Evolutionary conservation across 2,888 invertebrate species (phyloP).

Genomic region (Trissolcus japonicus): DNA sequence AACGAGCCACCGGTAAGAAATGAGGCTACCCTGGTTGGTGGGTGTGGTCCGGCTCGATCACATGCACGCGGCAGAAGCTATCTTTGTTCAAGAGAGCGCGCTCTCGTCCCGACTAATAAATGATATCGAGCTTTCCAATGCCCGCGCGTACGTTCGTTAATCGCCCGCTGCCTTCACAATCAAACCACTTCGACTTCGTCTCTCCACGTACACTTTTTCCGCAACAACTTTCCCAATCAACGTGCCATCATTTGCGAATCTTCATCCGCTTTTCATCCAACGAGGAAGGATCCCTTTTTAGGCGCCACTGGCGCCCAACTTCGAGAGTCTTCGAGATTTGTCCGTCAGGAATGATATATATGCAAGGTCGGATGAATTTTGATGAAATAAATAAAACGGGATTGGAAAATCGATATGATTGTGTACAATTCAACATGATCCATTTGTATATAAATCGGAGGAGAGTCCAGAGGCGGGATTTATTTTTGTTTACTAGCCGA

Average conservation of each 20-base stretch:
- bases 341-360: too few relatives aligned
- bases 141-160: slow-evolving; percentile 20
- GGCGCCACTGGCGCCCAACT: neutral
- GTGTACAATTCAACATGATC: too few relatives aligned
- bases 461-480: neutral
- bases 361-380: too few relatives aligned
- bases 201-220: neutral
- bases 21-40: slow-evolving; percentile 45
- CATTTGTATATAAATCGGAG: neutral
- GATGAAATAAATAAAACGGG: too few relatives aligned
- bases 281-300: neutral
- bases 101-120: slow-evolving; percentile 46
- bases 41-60: slow-evolving; percentile 51
- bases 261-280: neutral
- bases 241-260: slow-evolving; percentile 27
- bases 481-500: slow-evolving; percentile 10
- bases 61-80: slow-evolving; percentile 39
- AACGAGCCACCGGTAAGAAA: slow-evolving; percentile 38
- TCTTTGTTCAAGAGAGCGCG: slow-evolving; percentile 50
- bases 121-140: slow-evolving; percentile 51
- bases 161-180: slow-evolving; percentile 1
- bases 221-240: slow-evolving; percentile 25
- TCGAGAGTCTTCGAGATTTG: too few relatives aligned
- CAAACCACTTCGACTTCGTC: slow-evolving; percentile 10
- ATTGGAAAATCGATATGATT: too few relatives aligned